Evolutionary conservation across 2,888 invertebrate genomes (phyloP), one percentile per base, ranked within the genome.

Genomic region (Drosophila sordidula): DNA sequence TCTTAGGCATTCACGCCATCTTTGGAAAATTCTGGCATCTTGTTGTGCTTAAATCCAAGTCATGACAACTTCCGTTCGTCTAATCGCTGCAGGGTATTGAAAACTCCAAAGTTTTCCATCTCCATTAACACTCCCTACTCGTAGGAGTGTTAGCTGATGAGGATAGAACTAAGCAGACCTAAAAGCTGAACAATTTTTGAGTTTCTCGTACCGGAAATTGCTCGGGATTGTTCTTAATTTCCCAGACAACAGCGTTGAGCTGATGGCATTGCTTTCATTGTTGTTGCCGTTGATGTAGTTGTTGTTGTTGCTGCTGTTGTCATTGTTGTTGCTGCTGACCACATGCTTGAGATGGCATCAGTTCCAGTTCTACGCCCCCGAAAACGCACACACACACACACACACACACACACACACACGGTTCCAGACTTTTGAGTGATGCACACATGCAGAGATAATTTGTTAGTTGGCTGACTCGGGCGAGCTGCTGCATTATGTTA

Each of bases 201-300:
- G 82, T 78, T 87, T 68, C 64, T 85, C 78, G 78, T 79, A 79
- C 79, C 87, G 84, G 88, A 88, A 85, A 85, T 83, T 88, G 80
- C 87, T 88, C 69, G 77, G 88, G 77, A 83, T 85, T 85, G 84
- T 88, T 88, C 87, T 86, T 83, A 88, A 86, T 85, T 85, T 86
- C 59, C 85, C 88, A 86, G 80, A 80, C 83, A 85, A 85, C 79
- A 79, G 72, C 62, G 63, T 65, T 62, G 62, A 62, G 80, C 57
- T 55, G 62, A 67, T 64, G 73, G 76, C 75, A 72, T 67, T 80
- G 62, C 36, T 54, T 50, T 47, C 52, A 62, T 65, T 57, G 49
- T 57, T 71, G 49, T 75, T 65, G 29, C 49, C 51, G 49, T 57
- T 71, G 46, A 71, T 59, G 46, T 58, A 68, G 61, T 52, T 51